Evolutionary conservation across 2,113 vertebrate genomes (phyloP), one percentile per base, ranked within the genome.

Genomic region (Erythrocercus mccallii): DNA sequence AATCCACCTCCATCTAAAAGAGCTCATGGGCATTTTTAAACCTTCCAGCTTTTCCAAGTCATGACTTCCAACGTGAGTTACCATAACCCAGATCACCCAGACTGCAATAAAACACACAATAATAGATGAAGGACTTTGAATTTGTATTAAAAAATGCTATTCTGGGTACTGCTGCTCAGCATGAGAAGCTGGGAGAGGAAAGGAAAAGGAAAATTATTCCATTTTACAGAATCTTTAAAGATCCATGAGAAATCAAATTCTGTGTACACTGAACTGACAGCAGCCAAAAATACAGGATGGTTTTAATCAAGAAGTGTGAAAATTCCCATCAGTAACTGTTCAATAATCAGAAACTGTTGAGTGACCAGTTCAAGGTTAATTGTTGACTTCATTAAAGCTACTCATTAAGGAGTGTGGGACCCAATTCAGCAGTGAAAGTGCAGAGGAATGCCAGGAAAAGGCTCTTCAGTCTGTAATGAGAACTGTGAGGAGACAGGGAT

Each of bases 211-310:
- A 58, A 91, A 64, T 5, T 1, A 56, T 58, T 31, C 5, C 0
- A 20, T 51, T 88, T 73, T 30, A 83, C 0, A 58, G 21, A 42
- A 51, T 11, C 24, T 48, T 22, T 13, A 2, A 73, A 73, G 37
- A 30, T 25, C 51, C 35, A 11, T 0, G 5, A 48, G 77, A 77
- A 92, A 73, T n/a, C 47, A 60, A 66, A 84, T 44, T 70, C 50
- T 40, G 44, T 4, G 2, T 15, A 2, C 2, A 6, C 13, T 0
- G 1, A 18, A 15, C 21, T 27, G 73, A 11, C 37, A 60, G 35
- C 5, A 21, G 79, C 66, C 86, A 40, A 28, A n/a, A 66, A 18
- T 0, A 5, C 11, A 33, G 60, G 42, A 27, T 23, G 33, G 33
- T 40, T 94, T 74, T 22, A n/a, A 58, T 37, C 31, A 18, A 64